A percentile compares a stretch with the other conserved stretches of the same genome.
These are phyloP conservation scores for Lepidochrysops patricia DNA, from an alignment of 2,888 invertebrate species.

Conservation along the genomic window DNA sequence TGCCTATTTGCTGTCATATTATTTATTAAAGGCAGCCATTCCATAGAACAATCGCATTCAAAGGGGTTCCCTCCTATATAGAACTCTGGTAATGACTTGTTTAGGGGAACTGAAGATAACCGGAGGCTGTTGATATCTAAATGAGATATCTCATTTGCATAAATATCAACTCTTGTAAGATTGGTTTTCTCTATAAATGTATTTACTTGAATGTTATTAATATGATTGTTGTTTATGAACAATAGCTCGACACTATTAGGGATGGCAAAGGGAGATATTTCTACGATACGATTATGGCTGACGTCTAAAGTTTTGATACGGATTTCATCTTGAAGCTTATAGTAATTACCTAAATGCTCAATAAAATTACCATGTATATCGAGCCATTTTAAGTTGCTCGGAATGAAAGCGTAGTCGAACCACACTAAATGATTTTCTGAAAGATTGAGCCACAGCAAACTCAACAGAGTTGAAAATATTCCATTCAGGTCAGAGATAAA, in stretches of 20 bases:
- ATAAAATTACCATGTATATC: constrained; percentile 93
- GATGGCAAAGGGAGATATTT: constrained; percentile 86
- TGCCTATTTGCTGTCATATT: constrained; percentile 87
- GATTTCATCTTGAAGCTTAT: constrained; percentile 86
- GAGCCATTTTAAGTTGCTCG: constrained; percentile 90
- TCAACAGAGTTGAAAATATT: constrained; percentile 87
- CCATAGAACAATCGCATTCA: constrained; percentile 95
- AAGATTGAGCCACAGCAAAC: constrained; percentile 88
- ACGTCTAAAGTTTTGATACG: constrained; percentile 89
- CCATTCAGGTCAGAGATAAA: constrained; percentile 91
- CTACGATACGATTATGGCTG: constrained; percentile 89
- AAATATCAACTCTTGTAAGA: constrained; percentile 90
- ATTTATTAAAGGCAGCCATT: constrained; percentile 93
- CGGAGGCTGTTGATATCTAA: constrained; percentile 88
- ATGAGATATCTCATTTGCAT: constrained; percentile 89
- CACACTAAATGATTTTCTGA: constrained; percentile 93
- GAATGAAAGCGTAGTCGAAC: constrained; percentile 95
- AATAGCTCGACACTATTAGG: constrained; percentile 90
- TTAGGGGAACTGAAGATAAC: constrained; percentile 81
- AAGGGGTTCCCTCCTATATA: constrained; percentile 95
- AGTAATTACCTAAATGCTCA: constrained; percentile 90
- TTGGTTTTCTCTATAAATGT: constrained; percentile 90
- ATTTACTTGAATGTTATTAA: constrained; percentile 85
- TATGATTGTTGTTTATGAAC: constrained; percentile 92
- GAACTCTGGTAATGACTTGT: constrained; percentile 88